Base-by-base conservation (phyloP, 2,888 invertebrate species). In the Dicyrtoma fusca region DNA sequence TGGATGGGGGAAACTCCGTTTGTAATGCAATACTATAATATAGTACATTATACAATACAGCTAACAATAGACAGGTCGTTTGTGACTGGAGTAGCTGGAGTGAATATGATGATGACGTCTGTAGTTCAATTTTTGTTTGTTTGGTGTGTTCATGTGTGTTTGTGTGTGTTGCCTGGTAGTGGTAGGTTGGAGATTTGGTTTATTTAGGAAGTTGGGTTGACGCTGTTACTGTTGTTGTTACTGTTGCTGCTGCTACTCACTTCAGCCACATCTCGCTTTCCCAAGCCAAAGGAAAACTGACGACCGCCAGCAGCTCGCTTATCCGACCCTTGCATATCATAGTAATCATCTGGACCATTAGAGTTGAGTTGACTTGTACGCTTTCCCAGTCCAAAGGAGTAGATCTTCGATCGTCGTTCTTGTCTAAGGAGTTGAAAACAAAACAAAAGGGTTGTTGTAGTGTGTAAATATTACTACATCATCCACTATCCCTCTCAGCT, bases 361-460 rank as follows among this genome's bases (percentile, higher is more conserved):
- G 25, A n/a, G 13, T 17, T 63, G n/a, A 25, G 21, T 44, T 19
- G 14, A 44, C 55, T 44, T 13, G 25, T n/a, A 34, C 78, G 73
- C 71, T 80, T 79, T 2, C 80, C 80, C 59, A 80, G 70, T 68
- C 80, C 80, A 62, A 80, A 80, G 17, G 79, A 79, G 62, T 80
- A 80, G 53, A 80, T 79, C 74, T 80, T 80, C 19, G 80, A 80
- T 71, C 80, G 73, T 63, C 80, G 72, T 64, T 80, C 80, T 74
- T 78, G 80, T 69, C 80, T 79, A 69, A 44, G 69, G 72, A 47
- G 14, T 21, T 47, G 21, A 42, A 59, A 55, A 47, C 59, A 65
- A 26, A 63, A 65, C 2, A 51, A 53, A 21, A 23, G 23, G n/a
- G 6, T 17, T 17, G 26, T 17, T 44, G 21, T 45, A 13, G 14